Evolutionary conservation across 1,140 invertebrate genomes (phyloP).

Genomic region (Caenorhabditis briggsae): DNA sequence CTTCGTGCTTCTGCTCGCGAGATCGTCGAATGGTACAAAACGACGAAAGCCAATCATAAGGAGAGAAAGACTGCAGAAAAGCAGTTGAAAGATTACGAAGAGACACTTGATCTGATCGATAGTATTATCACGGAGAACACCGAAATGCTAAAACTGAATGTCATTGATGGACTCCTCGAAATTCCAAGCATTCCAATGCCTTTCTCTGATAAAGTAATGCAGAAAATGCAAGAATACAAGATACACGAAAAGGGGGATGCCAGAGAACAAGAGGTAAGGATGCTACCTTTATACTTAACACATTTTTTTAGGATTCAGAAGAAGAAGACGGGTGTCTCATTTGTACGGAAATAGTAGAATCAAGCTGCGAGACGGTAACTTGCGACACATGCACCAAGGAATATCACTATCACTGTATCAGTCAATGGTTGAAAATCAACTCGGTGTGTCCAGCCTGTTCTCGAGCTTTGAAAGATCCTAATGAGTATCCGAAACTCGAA

Average conservation of each 20-base stretch:
- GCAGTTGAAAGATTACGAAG: conserved; percentile 11
- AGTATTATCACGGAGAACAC: background rate
- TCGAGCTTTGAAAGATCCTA: conserved; percentile 13
- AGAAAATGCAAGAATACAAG: background rate
- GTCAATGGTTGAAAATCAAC: conserved; percentile 2
- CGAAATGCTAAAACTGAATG: background rate
- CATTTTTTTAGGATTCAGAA: background rate
- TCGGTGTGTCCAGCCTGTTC: background rate
- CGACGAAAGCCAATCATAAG: background rate
- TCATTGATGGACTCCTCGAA: background rate
- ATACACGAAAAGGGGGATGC: background rate
- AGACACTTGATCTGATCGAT: background rate
- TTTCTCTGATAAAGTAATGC: background rate
- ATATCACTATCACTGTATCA: conserved; percentile 13
- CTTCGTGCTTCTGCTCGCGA: background rate
- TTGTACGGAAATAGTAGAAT: background rate
- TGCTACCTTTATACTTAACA: too few species aligned
- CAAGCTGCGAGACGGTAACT: background rate
- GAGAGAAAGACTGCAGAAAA: conserved; percentile 23
- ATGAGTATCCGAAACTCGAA: conserved; percentile 18
- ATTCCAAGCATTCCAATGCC: background rate
- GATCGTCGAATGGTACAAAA: background rate
- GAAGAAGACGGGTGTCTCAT: conserved; percentile 11
- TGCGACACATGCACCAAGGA: background rate
- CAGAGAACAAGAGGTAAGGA: background rate